Percentiles rank a stretch among this genome's conserved stretches.
Conservation (phyloP, 2,797 vertebrate species). For the Orestias chungarensis region DNA sequence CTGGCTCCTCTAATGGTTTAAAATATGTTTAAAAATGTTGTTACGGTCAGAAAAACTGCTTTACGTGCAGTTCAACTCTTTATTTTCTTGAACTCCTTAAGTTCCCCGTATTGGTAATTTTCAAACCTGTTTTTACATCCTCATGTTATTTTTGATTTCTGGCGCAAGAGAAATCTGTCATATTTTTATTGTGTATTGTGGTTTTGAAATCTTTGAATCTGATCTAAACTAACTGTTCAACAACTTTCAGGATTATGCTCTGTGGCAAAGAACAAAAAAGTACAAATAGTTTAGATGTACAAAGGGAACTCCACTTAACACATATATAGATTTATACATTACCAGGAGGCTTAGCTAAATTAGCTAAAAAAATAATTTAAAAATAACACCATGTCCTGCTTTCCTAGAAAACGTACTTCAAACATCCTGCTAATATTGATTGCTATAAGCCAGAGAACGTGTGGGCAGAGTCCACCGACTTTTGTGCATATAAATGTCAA, state of each 20-base stretch:
- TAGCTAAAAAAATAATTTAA: conserved; percentile 1
- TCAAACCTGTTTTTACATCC: not conserved
- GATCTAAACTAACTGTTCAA: not conserved
- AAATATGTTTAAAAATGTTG: not conserved
- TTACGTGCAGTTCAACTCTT: not conserved
- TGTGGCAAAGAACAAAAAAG: not conserved
- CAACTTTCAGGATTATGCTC: not conserved
- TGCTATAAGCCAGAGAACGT: not conserved
- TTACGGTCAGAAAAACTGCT: not conserved
- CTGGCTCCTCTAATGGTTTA: no score
- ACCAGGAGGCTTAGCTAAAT: not conserved
- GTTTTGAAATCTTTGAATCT: no score
- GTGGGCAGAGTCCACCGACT: conserved; percentile 16
- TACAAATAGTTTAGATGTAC: not conserved
- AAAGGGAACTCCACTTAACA: not conserved
- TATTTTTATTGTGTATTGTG: no score
- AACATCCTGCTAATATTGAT: conserved; percentile 36
- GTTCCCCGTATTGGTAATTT: no score
- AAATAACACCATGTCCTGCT: conserved; percentile 24
- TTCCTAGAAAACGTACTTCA: conserved; percentile 13
- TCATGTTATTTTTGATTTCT: not conserved
- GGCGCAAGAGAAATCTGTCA: no score
- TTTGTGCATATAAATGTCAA: conserved; percentile 18
- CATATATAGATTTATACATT: not conserved
- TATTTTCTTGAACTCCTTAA: not conserved